Evolutionary conservation across 2,888 invertebrate species (phyloP), one percentile per base, ranked within the genome.

Genomic region (Lordiphosa andalusiaca): DNA sequence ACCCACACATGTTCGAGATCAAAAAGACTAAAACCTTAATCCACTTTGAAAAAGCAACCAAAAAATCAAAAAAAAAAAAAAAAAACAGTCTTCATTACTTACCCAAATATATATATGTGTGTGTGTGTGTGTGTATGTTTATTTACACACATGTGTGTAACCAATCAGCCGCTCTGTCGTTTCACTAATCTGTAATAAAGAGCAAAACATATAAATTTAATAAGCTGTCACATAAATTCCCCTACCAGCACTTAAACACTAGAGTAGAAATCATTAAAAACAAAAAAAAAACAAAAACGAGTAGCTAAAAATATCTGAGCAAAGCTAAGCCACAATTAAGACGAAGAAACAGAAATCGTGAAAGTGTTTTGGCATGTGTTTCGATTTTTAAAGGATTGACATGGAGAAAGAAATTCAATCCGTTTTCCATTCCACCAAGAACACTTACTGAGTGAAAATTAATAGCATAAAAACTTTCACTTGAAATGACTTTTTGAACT

Each of bases 351-450:
- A 56, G 53, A 57, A 49, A 59, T 59, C 50, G 42, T 38, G 71
- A 48, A 67, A 83, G 85, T 85, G 63, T 83, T 85, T 75, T 85
- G 78, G 81, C 85, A 80, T 75, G 73, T 75, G 78, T 71, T 85
- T 64, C 55, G 73, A 66, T 72, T 85, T 72, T 85, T 72, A 69
- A 67, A 59, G 59, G 62, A 59, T 67, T 63, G 67, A 47, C 36
- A 21, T 16, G 41, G 44, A 46, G 52, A 55, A 48, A 71, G 40
- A 67, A 72, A 84, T 65, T 65, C 56, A 85, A 85, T 75, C 76
- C 63, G 53, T 53, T 21, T 33, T 9, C 44, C 33, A 33, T 44
- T 50, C 36, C 69, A 39, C 10, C 21, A 55, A 52, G 54, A 80
- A 83, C 58, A 62, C 56, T 60, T 62, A 75, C 73, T 71, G 83